Conservation (phyloP, 2,797 vertebrate genomes). For the Macroramphosus scolopax region DNA sequence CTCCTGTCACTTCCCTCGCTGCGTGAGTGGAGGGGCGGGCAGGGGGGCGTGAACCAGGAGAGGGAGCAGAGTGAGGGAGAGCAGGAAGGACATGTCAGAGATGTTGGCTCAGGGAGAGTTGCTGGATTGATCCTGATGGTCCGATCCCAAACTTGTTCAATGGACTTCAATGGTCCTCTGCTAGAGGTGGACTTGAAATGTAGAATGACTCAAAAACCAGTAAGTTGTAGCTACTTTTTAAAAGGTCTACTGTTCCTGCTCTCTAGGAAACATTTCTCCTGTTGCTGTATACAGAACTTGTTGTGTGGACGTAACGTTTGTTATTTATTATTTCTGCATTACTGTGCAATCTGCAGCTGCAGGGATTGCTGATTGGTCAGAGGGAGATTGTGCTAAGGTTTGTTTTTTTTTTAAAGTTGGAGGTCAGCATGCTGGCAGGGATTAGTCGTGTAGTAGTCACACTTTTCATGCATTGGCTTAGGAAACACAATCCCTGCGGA, state of each 20-base stretch:
- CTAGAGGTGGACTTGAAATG: constrained; percentile 42
- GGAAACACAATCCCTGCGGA: constrained; percentile 63
- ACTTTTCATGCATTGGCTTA: constrained; percentile 51
- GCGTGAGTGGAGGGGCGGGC: constrained; percentile 59
- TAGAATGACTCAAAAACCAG: constrained; percentile 54
- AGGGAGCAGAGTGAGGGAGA: constrained; percentile 45
- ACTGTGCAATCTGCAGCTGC: too few relatives aligned
- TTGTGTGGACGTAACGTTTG: too few relatives aligned
- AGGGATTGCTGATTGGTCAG: not conserved
- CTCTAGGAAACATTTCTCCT: too few relatives aligned
- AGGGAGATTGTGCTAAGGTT: constrained; percentile 8
- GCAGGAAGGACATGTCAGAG: constrained; percentile 61
- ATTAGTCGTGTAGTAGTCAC: constrained; percentile 61
- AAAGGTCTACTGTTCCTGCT: constrained; percentile 17
- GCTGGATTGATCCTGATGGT: constrained; percentile 43
- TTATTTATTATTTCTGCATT: too few relatives aligned
- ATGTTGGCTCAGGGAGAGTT: constrained; percentile 54
- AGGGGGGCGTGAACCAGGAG: constrained; percentile 52
- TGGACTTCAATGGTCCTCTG: constrained; percentile 39
- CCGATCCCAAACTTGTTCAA: constrained; percentile 24
- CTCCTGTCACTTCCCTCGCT: constrained; percentile 65
- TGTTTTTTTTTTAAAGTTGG: constrained; percentile 11
- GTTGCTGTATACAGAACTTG: too few relatives aligned
- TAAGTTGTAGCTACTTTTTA: constrained; percentile 56
- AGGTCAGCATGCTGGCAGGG: constrained; percentile 37